Base-by-base conservation (phyloP, 1,140 invertebrate genomes). In the Planococcus citri region DNA sequence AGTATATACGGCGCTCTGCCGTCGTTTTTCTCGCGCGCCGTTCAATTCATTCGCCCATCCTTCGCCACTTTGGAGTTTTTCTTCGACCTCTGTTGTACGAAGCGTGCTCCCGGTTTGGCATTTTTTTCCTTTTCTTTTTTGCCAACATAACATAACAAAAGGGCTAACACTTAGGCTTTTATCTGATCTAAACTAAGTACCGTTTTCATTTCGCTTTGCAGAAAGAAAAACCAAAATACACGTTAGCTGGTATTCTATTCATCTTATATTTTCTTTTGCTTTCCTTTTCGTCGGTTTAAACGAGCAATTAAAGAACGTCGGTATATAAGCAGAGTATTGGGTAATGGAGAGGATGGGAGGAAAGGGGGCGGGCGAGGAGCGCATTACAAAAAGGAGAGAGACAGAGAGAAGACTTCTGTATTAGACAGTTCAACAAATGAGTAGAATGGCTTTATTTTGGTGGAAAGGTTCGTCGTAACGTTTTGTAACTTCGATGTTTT, bases 151-250 rank as follows among this genome's bases (percentile, higher is more conserved):
- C 41, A 51, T 51, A 51, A 51, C 41, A 51, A 51, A 17, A 51
- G 41, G 41, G 41, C 41, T 51, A 51, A 20, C 41, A 51, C 41
- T 51, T 51, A 20, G 41, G 41, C 41, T 51, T 51, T 51, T 51
- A 51, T 51, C 41, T 51, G 41, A 51, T 51, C 41, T 51, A 51
- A 51, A 51, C 41, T 51, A 51, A 51, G 41, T 51, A 51, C 41
- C 41, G n/a, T 51, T 51, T 51, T 51, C 41, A 51, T 51, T 51
- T 51, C 41, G 41, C 29, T 51, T 51, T 51, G 17, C 41, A 51
- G 17, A 51, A 51, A 20, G 41, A 51, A 51, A 51, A 51, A 51
- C 41, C 41, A 51, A 51, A 51, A 51, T 51, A 51, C 41, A 51
- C 41, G 41, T 51, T 51, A 51, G 41, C 41, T 20, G 41, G 41